phyloP scores from a whole-genome alignment of 2,113 vertebrate genomes.

The Chionis minor region DNA sequence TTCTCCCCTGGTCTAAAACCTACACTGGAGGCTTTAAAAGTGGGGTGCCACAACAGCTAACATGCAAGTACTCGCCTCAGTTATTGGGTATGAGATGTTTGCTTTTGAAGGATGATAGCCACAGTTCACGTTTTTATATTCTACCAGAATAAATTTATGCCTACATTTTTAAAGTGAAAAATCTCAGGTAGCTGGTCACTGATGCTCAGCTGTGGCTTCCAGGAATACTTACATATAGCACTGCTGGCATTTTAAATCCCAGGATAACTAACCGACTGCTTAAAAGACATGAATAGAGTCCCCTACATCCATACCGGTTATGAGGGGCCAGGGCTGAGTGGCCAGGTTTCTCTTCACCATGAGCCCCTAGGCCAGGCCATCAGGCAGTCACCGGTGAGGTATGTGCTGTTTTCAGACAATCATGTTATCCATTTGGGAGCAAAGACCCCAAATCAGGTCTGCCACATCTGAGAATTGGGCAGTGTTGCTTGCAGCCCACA shows the following conservation, averaged over 20 bases:
- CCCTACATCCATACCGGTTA: not conserved
- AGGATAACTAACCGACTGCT: not conserved
- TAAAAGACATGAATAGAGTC: not conserved
- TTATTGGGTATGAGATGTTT: not conserved
- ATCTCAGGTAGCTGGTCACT: not conserved
- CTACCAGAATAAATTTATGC: not conserved
- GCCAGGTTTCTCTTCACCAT: fast-evolving
- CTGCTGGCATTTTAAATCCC: not conserved
- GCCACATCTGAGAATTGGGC: not conserved
- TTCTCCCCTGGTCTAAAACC: not conserved
- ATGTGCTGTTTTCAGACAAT: fast-evolving
- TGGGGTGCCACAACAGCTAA: not conserved
- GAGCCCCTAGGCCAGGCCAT: not conserved
- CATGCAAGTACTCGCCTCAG: not conserved
- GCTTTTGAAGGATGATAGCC: not conserved
- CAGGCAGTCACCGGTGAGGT: not conserved
- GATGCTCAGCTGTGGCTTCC: not conserved
- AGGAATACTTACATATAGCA: not conserved
- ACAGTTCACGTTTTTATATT: not conserved
- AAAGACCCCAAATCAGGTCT: not conserved
- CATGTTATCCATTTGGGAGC: not conserved
- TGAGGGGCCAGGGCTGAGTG: not conserved
- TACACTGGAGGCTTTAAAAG: not conserved
- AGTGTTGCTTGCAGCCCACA: fast-evolving
- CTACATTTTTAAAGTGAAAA: not conserved